Evolutionary conservation across 2,113 vertebrate species (phyloP).

Genomic region (Campylorhamphus procurvoides): DNA sequence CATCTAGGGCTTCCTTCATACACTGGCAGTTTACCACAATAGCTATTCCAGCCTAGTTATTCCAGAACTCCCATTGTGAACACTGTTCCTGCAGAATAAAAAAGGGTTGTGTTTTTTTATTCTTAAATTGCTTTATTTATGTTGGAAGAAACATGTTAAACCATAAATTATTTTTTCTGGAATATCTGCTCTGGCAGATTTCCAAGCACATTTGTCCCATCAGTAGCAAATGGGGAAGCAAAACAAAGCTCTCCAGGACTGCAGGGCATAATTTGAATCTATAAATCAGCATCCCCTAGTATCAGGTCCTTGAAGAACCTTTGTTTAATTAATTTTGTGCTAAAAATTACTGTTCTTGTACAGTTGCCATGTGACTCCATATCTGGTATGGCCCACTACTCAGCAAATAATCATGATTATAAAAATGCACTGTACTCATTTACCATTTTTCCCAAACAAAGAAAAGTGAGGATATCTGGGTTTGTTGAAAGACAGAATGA

Average conservation of each 20-base stretch:
- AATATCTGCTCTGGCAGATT: not conserved
- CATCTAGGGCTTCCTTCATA: not conserved
- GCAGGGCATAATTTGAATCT: not conserved
- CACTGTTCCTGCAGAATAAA: not conserved
- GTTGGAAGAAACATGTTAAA: not conserved
- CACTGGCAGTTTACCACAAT: not conserved
- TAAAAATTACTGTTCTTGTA: not conserved
- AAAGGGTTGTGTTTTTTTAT: not conserved
- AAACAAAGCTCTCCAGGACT: not conserved
- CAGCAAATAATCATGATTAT: not conserved
- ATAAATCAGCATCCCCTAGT: not conserved
- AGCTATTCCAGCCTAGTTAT: not conserved
- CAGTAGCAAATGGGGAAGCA: not conserved
- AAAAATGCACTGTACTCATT: not conserved
- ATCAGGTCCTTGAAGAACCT: not conserved
- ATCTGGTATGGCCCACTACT: not conserved
- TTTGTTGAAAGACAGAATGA: not conserved
- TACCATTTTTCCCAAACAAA: not conserved
- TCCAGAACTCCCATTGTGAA: not conserved
- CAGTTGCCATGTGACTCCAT: not conserved
- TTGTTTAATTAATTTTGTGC: not conserved
- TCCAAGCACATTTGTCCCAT: not conserved
- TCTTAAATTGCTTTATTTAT: not conserved
- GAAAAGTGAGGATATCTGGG: not conserved
- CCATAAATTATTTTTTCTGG: not conserved